phyloP scores from a whole-genome alignment of 2,113 vertebrate genomes.

The Lepus americanus region DNA sequence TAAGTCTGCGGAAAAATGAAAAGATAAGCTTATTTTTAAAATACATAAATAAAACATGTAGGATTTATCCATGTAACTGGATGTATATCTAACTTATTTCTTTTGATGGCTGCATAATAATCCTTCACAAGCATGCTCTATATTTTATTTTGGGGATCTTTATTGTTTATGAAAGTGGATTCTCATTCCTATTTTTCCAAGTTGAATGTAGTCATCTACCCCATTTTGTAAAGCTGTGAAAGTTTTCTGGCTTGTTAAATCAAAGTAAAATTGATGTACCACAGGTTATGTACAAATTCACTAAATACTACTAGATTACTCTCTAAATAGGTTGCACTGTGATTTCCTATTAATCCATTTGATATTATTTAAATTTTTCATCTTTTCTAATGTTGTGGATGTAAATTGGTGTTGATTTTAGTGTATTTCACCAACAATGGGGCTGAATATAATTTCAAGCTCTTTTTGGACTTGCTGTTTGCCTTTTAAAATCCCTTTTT shows the following conservation, averaged over 20 bases:
- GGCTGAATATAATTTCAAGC: background rate
- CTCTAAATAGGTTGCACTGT: background rate
- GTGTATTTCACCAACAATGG: background rate
- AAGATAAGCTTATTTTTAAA: no score
- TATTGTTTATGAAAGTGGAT: background rate
- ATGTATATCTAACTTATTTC: background rate
- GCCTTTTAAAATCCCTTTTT: background rate
- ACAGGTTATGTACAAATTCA: background rate
- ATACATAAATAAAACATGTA: background rate
- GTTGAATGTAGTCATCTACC: background rate
- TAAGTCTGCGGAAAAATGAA: no score
- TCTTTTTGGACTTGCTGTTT: conserved; percentile 2
- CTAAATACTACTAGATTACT: background rate
- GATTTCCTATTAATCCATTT: background rate
- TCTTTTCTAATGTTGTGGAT: background rate
- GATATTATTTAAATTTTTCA: conserved; percentile 9
- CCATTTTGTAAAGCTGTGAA: background rate
- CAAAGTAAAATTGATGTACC: background rate
- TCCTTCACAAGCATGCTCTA: background rate
- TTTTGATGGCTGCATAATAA: conserved; percentile 9
- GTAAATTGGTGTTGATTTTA: background rate
- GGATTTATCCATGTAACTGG: conserved; percentile 9
- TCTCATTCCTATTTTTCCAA: background rate
- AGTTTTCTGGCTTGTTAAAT: background rate
- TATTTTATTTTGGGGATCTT: conserved; percentile 8